Evolutionary conservation across 2,888 invertebrate species (phyloP).

Genomic region (Drosophila hamatofila): DNA sequence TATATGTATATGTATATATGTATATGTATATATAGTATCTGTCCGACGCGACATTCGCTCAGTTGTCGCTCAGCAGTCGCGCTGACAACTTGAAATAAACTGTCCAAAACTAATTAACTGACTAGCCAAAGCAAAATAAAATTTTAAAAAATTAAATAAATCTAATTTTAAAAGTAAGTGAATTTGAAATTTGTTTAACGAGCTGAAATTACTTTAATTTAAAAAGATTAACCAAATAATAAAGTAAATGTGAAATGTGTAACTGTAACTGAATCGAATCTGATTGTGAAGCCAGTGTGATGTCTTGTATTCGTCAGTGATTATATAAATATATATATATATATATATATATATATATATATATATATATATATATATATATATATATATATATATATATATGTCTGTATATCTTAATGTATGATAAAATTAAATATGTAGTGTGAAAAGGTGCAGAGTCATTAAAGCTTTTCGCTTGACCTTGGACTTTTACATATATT

Average conservation of each 20-base stretch:
- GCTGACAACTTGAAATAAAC: conserved; percentile 29
- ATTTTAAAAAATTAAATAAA: neutral
- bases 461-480: conserved; percentile 2
- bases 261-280: neutral
- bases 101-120: conserved; percentile 1
- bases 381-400: too few species aligned
- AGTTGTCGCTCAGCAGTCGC: conserved; percentile 46
- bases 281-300: neutral
- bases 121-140: neutral
- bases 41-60: conserved; percentile 32
- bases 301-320: neutral
- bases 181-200: neutral
- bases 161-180: conserved; percentile 10
- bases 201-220: conserved; percentile 7
- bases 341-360: neutral
- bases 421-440: neutral
- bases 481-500: neutral
- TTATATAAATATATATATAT: neutral
- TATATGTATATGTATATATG: conserved; percentile 4
- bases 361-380: too few species aligned
- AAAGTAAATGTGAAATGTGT: neutral
- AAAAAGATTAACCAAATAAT: neutral
- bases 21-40: conserved; percentile 29
- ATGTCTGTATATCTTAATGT: too few species aligned
- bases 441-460: neutral